Base-by-base conservation (phyloP, 2,113 vertebrate genomes). In the Leptocoma aspasia region DNA sequence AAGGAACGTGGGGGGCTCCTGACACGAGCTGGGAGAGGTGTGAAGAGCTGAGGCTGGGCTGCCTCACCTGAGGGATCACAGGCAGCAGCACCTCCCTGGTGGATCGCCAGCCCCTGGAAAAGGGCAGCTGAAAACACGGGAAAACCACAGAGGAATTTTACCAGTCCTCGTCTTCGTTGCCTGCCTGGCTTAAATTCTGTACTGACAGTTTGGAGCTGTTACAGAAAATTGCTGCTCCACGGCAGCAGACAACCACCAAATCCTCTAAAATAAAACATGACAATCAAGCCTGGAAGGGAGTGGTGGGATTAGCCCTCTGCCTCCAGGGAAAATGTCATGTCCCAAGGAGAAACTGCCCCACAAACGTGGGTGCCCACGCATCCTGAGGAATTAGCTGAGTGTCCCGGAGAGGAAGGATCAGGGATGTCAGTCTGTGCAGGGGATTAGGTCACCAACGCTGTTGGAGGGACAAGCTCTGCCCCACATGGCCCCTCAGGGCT, bases 291-390 rank as follows among this genome's bases (percentile, higher is more conserved):
- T 2, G 0, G 11, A 9, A 70, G 66, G 69, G 91, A 95, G 82
- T 7, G 69, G 86, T 28, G 59, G 89, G 80, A 88, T 45, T 13
- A 89, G 73, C 82, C 94, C 83, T 78, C 23, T 42, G 93, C 83
- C 82, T 83, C 42, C 50, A 19, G 61, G 77, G 54, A 68, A 78
- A 72, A 94, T 79, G 82, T 90, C 92, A 45, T 21, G 73, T 52
- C 91, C 86, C 73, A 50, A 88, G 89, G 92, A 84, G 90, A 94
- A 94, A 84, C 86, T 80, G 94, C 79, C 93, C 95, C 57, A 10
- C 53, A 41, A 66, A 27, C 17, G 64, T 4, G 4, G 42, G 47
- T 92, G 93, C 82, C 94, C 95, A 94, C 82, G 33, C 88, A 93
- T 9, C 60, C 90, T 8, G 35, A 31, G 44, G 93, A 93, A 95